phyloP scores from a whole-genome alignment of 2,797 vertebrate genomes.

The Peromyscus eremicus region DNA sequence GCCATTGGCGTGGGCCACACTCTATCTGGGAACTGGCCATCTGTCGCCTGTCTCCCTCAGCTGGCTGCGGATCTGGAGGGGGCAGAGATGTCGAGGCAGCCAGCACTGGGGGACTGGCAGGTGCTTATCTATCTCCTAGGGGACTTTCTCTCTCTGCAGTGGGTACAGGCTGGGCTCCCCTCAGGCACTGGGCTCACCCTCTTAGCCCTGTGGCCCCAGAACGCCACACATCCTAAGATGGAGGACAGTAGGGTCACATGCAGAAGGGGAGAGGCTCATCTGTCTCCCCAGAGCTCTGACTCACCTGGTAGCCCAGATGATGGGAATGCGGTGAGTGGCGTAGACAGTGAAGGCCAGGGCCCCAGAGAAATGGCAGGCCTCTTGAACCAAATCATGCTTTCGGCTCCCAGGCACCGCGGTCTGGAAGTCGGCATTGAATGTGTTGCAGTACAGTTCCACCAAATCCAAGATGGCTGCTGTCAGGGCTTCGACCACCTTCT shows the following conservation, averaged over 20 bases:
- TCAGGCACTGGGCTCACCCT: background rate
- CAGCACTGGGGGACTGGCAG: background rate
- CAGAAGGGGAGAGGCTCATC: background rate
- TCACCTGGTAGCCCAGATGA: conserved; percentile 97
- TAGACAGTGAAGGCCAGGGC: conserved; percentile 94
- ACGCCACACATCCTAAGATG: background rate
- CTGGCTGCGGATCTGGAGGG: conserved; percentile 49
- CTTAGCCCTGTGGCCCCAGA: background rate
- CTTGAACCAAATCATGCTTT: conserved; percentile 88
- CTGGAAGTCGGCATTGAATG: conserved; percentile 98
- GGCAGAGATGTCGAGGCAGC: conserved; percentile 60
- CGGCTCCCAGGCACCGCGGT: conserved; percentile 87
- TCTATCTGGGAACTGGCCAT: conserved; percentile 85
- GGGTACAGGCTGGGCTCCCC: background rate
- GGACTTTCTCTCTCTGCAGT: background rate
- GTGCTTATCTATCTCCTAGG: background rate
- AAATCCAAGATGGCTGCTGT: conserved; percentile 95
- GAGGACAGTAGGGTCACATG: background rate
- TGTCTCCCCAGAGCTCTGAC: background rate
- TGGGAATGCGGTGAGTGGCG: conserved; percentile 96
- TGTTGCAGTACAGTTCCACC: conserved; percentile 96
- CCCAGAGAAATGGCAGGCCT: conserved; percentile 92
- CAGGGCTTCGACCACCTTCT: conserved; percentile 94
- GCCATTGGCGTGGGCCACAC: conserved; percentile 72
- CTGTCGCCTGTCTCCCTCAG: conserved; percentile 83